Base-by-base conservation (phyloP, 2,113 vertebrate species). In the Oceanodroma tethys region DNA sequence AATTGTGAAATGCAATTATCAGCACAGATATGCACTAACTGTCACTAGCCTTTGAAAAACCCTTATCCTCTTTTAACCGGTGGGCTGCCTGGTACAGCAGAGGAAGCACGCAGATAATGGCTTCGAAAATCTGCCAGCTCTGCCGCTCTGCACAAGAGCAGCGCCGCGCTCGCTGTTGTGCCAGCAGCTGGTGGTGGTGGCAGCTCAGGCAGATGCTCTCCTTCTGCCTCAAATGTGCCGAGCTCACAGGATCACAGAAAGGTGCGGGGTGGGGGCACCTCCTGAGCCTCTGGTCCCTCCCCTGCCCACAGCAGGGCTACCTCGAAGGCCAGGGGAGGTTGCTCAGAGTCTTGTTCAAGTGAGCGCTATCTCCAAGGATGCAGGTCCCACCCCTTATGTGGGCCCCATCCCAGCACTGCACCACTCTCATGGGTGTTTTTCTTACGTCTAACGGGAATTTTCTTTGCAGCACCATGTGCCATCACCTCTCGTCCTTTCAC, bases 381-480 rank as follows among this genome's bases (percentile, higher is more conserved):
- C 16, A 45, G 58, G 26, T 21, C 55, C 36, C 32, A 10, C 17
- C 21, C 53, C 52, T 53, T 43, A 11, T 22, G 62, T 16, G 5
- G 20, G 36, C 10, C 43, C 40, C 6, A 3, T 78, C n/a, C 53
- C 43, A 45, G 45, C 32, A 12, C 55, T 23, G 22, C 65, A 36
- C 47, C 20, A 6, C 52, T 42, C 7, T 25, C 38, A 16, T 6
- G 23, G 29, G 6, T 20, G n/a, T 7, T 36, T 59, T 55, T 26
- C 38, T 14, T 67, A 7, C 0, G 6, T 34, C 53, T 59, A 13
- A 22, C 13, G 30, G 50, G 60, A 78, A 38, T 88, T 65, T 55
- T 42, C 56, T 70, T n/a, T 27, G 42, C 62, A 56, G 40, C 38
- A 16, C 2, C 40, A 36, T 0, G 0, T 55, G 16, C 23, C 20